Conservation (phyloP, 2,797 vertebrate species). For the Myripristis jacobus region DNA sequence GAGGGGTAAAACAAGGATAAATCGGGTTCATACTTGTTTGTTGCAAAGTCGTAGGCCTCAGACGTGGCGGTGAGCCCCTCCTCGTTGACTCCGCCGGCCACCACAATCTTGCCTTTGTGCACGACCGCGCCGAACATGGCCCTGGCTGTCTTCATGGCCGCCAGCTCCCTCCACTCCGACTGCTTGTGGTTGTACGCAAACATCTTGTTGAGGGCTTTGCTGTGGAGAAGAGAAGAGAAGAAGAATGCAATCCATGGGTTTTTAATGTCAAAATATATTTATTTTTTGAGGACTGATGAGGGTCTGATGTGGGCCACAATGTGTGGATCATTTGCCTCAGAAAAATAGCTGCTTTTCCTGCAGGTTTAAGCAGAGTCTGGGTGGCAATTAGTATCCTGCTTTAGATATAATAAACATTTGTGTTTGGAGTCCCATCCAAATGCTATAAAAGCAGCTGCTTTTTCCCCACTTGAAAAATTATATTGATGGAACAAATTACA, state of each 20-base stretch:
- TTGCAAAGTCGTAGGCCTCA: slow-evolving; percentile 90
- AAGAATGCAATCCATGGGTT: neutral
- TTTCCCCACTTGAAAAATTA: neutral
- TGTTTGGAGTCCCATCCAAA: neutral
- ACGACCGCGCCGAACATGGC: slow-evolving; percentile 95
- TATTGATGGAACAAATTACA: neutral
- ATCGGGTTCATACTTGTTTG: slow-evolving; percentile 89
- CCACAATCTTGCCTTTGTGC: slow-evolving; percentile 90
- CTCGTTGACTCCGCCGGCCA: slow-evolving; percentile 94
- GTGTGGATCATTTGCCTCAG: no score
- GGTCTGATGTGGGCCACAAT: no score
- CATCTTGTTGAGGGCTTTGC: slow-evolving; percentile 95
- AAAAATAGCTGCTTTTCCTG: no score
- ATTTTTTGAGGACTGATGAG: neutral
- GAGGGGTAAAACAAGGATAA: neutral
- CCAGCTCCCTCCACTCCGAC: slow-evolving; percentile 95
- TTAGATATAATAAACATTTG: no score
- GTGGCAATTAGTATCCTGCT: no score
- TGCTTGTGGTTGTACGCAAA: slow-evolving; percentile 97
- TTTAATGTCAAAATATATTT: slow-evolving; percentile 14
- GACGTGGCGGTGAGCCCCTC: slow-evolving; percentile 90
- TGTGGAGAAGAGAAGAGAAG: slow-evolving; percentile 60
- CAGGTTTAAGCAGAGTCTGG: no score
- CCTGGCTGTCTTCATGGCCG: slow-evolving; percentile 93
- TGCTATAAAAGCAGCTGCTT: neutral